phyloP scores from a whole-genome alignment of 2,113 vertebrate species.

The Meleagris gallopavo region DNA sequence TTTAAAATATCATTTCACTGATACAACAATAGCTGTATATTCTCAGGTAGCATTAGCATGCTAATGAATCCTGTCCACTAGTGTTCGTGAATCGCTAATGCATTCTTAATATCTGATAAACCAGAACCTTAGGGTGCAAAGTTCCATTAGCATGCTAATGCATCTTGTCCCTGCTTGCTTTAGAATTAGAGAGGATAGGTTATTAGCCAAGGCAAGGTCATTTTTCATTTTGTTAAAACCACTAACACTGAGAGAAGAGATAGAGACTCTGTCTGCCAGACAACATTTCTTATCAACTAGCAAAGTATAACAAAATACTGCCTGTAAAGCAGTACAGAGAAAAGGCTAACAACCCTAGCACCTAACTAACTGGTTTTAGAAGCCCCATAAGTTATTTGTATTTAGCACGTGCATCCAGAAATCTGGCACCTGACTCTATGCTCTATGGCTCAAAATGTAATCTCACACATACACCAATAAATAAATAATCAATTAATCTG shows the following conservation, averaged over 20 bases:
- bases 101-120: slow-evolving; percentile 67
- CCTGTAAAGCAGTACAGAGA: background rate
- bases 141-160: slow-evolving; percentile 76
- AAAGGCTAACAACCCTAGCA: background rate
- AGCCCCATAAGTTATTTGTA: background rate
- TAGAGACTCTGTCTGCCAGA: slow-evolving; percentile 35
- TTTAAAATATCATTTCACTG: background rate
- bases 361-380: background rate
- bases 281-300: slow-evolving; percentile 16
- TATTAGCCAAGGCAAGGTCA: slow-evolving; percentile 42
- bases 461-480: background rate
- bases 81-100: slow-evolving; percentile 44
- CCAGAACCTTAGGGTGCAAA: slow-evolving; percentile 63
- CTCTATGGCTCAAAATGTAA: background rate
- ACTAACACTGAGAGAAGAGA: slow-evolving; percentile 55
- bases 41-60: slow-evolving; percentile 57
- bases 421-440: background rate
- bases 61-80: slow-evolving; percentile 62
- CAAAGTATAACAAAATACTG: background rate
- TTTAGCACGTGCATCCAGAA: background rate
- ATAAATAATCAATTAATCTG: background rate
- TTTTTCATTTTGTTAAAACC: slow-evolving; percentile 57
- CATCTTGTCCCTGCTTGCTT: slow-evolving; percentile 54
- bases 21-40: background rate
- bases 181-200: slow-evolving; percentile 49